These are phyloP conservation scores for Smittia sp. DNA, from an alignment of 2,888 invertebrate genomes.

Conservation along the genomic window DNA sequence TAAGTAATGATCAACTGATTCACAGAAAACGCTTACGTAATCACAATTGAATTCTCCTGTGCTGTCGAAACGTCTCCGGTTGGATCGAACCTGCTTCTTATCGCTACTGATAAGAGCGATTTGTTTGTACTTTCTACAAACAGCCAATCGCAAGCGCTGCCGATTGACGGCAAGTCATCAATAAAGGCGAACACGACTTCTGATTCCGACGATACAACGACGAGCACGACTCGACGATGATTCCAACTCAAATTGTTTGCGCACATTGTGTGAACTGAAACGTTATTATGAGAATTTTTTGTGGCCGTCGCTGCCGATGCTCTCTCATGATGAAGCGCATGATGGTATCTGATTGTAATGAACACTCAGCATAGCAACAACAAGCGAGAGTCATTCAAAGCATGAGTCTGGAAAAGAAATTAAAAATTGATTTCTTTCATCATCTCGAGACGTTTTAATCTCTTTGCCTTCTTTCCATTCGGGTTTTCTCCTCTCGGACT, in stretches of 20 bases:
- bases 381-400: not conserved
- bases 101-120: not conserved
- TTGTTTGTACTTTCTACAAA: not conserved
- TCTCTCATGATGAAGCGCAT: not conserved
- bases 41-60: slow-evolving; percentile 12
- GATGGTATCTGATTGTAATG: not conserved
- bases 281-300: not conserved
- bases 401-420: slow-evolving; percentile 7
- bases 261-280: slow-evolving; percentile 8
- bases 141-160: not conserved
- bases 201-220: not conserved
- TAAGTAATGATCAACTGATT: slow-evolving; percentile 17
- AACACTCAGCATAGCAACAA: not conserved
- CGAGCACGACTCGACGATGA: not conserved
- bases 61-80: not conserved
- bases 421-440: slow-evolving; percentile 16
- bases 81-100: not conserved
- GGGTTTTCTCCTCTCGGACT: not conserved
- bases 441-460: slow-evolving; percentile 5
- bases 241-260: not conserved
- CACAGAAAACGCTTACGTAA: not conserved
- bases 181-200: not conserved
- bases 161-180: not conserved
- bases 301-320: not conserved
- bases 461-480: not conserved